Evolutionary conservation across 2,797 vertebrate genomes (phyloP).

Genomic region (Megaceryle alcyon): DNA sequence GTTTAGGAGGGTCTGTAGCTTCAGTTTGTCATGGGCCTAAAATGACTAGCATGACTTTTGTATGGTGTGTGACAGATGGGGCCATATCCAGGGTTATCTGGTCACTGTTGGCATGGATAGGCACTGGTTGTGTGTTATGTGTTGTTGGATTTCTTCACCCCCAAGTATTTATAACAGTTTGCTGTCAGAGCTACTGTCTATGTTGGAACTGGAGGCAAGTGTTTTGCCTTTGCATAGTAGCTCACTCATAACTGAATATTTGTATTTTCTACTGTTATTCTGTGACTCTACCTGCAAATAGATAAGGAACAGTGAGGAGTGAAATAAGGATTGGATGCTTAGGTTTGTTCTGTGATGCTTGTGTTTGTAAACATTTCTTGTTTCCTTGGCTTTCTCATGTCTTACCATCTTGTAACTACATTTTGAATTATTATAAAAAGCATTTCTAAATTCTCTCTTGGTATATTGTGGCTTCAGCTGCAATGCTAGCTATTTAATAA

Average conservation of each 20-base stretch:
- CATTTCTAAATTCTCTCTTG: background rate
- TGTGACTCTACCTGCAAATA: background rate
- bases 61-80: background rate
- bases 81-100: background rate
- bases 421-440: background rate
- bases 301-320: background rate
- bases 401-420: background rate
- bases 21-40: background rate
- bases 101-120: background rate
- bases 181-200: background rate
- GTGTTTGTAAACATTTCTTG: background rate
- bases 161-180: background rate
- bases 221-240: background rate
- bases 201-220: background rate
- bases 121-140: background rate
- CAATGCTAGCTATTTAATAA: background rate
- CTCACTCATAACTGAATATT: background rate
- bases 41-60: background rate
- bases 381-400: background rate
- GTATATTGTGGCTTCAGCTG: background rate
- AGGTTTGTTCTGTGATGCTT: background rate
- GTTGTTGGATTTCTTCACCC: too few species aligned
- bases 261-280: background rate
- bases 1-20: background rate
- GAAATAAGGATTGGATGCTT: background rate